Base-by-base conservation (phyloP, 2,797 vertebrate genomes). In the Rhabdomys pumilio region DNA sequence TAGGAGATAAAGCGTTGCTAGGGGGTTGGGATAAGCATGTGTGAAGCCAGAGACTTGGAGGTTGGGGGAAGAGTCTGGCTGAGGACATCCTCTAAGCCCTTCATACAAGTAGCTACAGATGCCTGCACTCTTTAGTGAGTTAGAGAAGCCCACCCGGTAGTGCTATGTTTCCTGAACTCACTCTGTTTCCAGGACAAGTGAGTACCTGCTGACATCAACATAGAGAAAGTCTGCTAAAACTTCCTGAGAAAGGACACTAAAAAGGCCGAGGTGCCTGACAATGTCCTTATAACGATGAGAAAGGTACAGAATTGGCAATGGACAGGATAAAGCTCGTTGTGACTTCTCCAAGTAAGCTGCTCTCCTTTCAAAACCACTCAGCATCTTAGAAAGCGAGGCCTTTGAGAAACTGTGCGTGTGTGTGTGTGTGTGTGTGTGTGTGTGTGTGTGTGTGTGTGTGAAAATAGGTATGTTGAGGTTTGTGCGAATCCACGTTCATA, bases 11-110 rank as follows among this genome's bases (percentile, higher is more conserved):
- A 57, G 24, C 5, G 1, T 22, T 15, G 79, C 5, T 3, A 20
- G 61, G 9, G 6, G 38, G 1, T 0, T 5, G 50, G 24, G 34
- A 26, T 53, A 13, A 41, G 12, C 4, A 0, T 12, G 3, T 6
- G 13, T 29, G 2, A 55, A 85, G 55, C 4, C 12, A 1, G 19
- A 55, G 10, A 20, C 31, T 26, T 44, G 8, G 6, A 12, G 47
- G n/a, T 24, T 26, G 10, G 47, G 50, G 53, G 12, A 1, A 22
- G 19, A 2, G 3, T 85, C 6, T 1, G 26, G 26, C 1, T 0
- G 24, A 90, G 8, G 13, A 29, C 8, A 24, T 19, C 38, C 2
- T 6, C 14, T 3, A 57, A 77, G 55, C 7, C 13, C 34, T 75
- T 75, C 12, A 0, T 22, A 3, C 1, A 14, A 57, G 47, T 34